These are phyloP conservation scores for Busseola fusca DNA, from an alignment of 2,888 invertebrate genomes.

Conservation along the genomic window DNA sequence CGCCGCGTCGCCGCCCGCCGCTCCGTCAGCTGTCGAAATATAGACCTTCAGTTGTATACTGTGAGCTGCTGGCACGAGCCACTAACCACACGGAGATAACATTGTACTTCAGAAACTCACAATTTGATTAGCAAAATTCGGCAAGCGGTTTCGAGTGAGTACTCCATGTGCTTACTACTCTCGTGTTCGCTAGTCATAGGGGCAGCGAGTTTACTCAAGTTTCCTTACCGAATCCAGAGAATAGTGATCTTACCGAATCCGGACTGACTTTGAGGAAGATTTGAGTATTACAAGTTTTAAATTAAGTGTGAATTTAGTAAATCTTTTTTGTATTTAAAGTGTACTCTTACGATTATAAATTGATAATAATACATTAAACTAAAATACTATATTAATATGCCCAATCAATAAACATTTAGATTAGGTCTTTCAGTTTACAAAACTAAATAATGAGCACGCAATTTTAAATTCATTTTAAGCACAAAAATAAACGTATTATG, in stretches of 20 bases:
- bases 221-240: conserved; percentile 37
- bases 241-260: conserved; percentile 46
- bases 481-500: conserved; percentile 32
- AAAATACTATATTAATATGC: conserved; percentile 23
- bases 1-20: conserved; percentile 53
- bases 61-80: conserved; percentile 9
- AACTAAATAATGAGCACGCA: conserved; percentile 35
- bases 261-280: conserved; percentile 40
- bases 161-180: conserved; percentile 35
- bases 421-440: conserved; percentile 13
- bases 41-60: conserved; percentile 47
- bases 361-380: conserved; percentile 7
- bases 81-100: conserved; percentile 12
- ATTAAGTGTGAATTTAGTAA: conserved; percentile 33
- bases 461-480: conserved; percentile 26
- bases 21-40: conserved; percentile 60
- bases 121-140: neutral
- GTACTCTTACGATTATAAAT: conserved; percentile 32
- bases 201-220: conserved; percentile 18
- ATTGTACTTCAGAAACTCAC: neutral
- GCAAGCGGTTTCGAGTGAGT: neutral
- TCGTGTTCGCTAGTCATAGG: conserved; percentile 39
- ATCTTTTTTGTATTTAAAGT: conserved; percentile 14
- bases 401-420: conserved; percentile 18
- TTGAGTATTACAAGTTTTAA: conserved; percentile 24